Evolutionary conservation across 2,888 invertebrate species (phyloP).

Genomic region (Drosophila quinaria): DNA sequence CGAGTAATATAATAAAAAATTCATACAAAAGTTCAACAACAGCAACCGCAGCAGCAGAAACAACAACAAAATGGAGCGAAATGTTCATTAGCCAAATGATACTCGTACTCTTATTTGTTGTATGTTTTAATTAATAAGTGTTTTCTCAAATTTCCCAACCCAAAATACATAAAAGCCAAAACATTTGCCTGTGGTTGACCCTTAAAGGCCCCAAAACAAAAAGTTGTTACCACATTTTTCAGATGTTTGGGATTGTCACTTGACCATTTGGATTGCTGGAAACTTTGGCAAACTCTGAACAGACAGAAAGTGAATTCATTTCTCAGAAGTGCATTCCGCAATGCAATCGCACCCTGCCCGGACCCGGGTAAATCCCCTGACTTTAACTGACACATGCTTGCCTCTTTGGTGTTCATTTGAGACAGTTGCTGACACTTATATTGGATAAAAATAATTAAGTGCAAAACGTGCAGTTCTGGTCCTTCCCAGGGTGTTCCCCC

Average conservation of each 20-base stretch:
- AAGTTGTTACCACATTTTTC: constrained; percentile 27
- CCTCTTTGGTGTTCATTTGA: constrained; percentile 7
- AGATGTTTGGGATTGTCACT: constrained; percentile 15
- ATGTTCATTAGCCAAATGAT: constrained; percentile 52
- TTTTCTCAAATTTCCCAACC: constrained; percentile 39
- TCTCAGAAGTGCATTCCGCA: constrained; percentile 2
- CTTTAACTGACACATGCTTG: background rate
- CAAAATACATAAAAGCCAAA: constrained; percentile 36
- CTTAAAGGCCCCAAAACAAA: constrained; percentile 14
- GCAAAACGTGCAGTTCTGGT: background rate
- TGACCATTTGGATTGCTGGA: constrained; percentile 14
- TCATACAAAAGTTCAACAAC: constrained; percentile 55
- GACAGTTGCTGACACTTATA: constrained; percentile 8
- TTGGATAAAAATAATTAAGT: constrained; percentile 8
- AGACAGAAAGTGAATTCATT: background rate
- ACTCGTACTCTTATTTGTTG: constrained; percentile 28
- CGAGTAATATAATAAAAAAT: constrained; percentile 54
- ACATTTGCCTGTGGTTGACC: constrained; percentile 45
- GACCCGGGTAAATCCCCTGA: constrained; percentile 7
- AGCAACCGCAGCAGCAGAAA: constrained; percentile 18
- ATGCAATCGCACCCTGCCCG: background rate
- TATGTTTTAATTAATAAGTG: constrained; percentile 66
- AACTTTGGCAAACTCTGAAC: constrained; percentile 13
- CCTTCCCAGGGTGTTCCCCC: constrained; percentile 19
- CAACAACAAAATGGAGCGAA: constrained; percentile 28